These are phyloP conservation scores for Phymastichus coffea DNA, from an alignment of 1,140 invertebrate species.

Conservation along the genomic window DNA sequence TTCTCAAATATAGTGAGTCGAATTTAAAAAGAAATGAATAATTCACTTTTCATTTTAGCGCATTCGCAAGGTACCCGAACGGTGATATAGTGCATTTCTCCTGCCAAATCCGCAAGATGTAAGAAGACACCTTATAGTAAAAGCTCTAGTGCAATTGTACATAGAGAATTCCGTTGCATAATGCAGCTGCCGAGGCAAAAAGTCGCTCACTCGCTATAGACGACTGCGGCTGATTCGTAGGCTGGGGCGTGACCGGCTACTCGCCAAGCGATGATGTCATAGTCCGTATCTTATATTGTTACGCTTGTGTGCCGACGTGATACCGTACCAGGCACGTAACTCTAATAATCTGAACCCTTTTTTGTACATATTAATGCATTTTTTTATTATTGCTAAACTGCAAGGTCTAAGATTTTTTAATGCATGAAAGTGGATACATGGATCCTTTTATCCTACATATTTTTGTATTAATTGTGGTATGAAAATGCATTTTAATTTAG, in stretches of 20 bases:
- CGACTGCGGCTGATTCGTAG: neutral
- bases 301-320: conserved; percentile 18
- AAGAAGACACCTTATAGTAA: conserved; percentile 26
- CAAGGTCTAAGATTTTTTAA: too few species aligned
- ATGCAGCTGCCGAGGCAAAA: conserved; percentile 27
- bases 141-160: too few species aligned
- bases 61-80: conserved; percentile 88
- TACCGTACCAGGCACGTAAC: conserved; percentile 12
- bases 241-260: conserved; percentile 19
- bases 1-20: neutral
- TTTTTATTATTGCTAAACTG: too few species aligned
- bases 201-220: neutral
- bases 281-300: conserved; percentile 28
- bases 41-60: conserved; percentile 62
- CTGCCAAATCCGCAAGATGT: conserved; percentile 62
- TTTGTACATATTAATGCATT: too few species aligned
- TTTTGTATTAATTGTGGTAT: too few species aligned
- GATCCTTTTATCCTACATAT: too few species aligned
- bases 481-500: too few species aligned
- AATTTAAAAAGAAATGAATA: conserved; percentile 26
- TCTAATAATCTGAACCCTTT: conserved; percentile 10
- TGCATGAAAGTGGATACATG: too few species aligned
- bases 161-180: too few species aligned
- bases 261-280: conserved; percentile 20
- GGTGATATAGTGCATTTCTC: conserved; percentile 91